Percentiles rank a stretch among this genome's conserved stretches.
phyloP scores from a whole-genome alignment of 2,888 invertebrate species.

The Watsonalla binaria region DNA sequence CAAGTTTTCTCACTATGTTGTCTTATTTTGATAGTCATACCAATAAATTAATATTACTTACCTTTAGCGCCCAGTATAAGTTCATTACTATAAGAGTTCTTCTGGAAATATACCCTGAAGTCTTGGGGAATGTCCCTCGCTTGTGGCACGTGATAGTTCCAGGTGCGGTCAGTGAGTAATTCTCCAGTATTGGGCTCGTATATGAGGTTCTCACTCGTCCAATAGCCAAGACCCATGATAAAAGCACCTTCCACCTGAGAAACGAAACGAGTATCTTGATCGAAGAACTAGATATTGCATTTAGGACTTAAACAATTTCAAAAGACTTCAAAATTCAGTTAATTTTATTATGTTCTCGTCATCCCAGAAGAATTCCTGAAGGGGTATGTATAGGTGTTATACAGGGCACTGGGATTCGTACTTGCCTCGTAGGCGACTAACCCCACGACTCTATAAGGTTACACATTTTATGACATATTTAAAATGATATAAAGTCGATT shows the following conservation, averaged over 20 bases:
- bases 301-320: too few relatives aligned
- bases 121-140: conserved; percentile 87
- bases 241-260: conserved; percentile 84
- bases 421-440: too few relatives aligned
- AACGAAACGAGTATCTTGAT: background rate
- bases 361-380: too few relatives aligned
- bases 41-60: conserved; percentile 22
- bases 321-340: too few relatives aligned
- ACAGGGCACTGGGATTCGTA: too few relatives aligned
- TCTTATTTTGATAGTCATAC: background rate
- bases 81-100: conserved; percentile 78
- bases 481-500: conserved; percentile 8
- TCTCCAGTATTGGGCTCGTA: conserved; percentile 81
- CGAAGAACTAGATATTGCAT: too few relatives aligned
- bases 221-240: conserved; percentile 86
- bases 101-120: conserved; percentile 82
- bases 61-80: conserved; percentile 84
- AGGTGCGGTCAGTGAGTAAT: conserved; percentile 85
- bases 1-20: background rate
- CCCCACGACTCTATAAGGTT: background rate
- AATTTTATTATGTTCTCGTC: too few relatives aligned
- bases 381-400: too few relatives aligned
- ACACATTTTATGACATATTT: conserved; percentile 1
- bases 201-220: conserved; percentile 83
- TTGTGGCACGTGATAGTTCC: conserved; percentile 87